phyloP scores from a whole-genome alignment of 1,140 invertebrate genomes.

The Metopolophium dirhodum region DNA sequence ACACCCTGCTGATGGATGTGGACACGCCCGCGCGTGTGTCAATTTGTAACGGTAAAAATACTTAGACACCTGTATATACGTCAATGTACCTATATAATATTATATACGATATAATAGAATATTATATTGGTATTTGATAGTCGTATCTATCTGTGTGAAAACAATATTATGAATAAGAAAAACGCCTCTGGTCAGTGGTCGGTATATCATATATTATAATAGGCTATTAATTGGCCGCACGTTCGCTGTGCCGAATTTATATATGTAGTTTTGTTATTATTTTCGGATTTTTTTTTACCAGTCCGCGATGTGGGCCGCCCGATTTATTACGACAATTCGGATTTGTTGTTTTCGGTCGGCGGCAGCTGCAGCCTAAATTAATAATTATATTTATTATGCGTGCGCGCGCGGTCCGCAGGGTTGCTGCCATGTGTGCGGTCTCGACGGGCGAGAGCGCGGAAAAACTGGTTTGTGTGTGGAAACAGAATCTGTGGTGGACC shows the following conservation, averaged over 20 bases:
- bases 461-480: conserved; percentile 28
- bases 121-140: neutral
- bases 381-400: conserved; percentile 31
- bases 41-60: neutral
- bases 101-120: neutral
- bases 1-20: neutral
- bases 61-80: neutral
- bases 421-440: conserved; percentile 42
- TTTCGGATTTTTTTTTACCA: neutral
- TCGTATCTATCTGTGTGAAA: neutral
- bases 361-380: neutral
- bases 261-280: neutral
- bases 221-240: neutral
- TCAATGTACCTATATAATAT: neutral
- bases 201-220: neutral
- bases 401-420: neutral
- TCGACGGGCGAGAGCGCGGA: neutral
- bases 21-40: neutral
- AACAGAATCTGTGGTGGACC: neutral
- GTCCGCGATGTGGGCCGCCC: conserved; percentile 12
- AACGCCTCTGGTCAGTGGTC: neutral
- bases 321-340: neutral
- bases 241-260: neutral
- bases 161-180: neutral
- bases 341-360: neutral